Conservation (phyloP, 30 jellyfish, hydroid and myxozoan genomes). For the Turritopsis rubra region DNA sequence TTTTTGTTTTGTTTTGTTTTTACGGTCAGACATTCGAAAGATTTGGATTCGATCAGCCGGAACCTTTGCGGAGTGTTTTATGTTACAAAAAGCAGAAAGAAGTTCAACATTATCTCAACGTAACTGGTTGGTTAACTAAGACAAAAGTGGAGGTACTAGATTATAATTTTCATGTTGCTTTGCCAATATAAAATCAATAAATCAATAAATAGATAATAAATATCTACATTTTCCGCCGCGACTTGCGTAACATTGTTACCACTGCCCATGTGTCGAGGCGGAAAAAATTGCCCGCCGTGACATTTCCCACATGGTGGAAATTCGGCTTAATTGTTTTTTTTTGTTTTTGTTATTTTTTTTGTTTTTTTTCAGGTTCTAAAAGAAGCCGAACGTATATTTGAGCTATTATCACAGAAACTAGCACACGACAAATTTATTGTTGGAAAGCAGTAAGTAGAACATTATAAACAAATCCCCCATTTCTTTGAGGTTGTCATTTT, state of each 20-base stretch:
- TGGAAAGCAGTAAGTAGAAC: constrained; percentile 25
- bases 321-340: neutral
- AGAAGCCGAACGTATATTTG: constrained; percentile 10
- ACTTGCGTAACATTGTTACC: no score
- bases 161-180: neutral
- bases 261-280: neutral
- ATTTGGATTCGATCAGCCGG: constrained; percentile 27
- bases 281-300: no score
- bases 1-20: neutral
- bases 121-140: constrained; percentile 17
- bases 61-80: constrained; percentile 17
- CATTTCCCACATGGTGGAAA: neutral
- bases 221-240: no score
- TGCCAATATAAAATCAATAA: no score
- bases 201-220: no score
- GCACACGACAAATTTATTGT: constrained; percentile 14
- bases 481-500: no score
- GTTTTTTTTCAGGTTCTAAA: neutral
- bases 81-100: constrained; percentile 14
- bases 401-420: neutral
- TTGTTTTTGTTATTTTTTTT: neutral
- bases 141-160: constrained; percentile 6
- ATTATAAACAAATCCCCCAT: no score
- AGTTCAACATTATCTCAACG: constrained; percentile 13
- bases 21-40: constrained; percentile 16